Base-by-base conservation (phyloP, 2,797 vertebrate species). In the Poeciliopsis gracilis region DNA sequence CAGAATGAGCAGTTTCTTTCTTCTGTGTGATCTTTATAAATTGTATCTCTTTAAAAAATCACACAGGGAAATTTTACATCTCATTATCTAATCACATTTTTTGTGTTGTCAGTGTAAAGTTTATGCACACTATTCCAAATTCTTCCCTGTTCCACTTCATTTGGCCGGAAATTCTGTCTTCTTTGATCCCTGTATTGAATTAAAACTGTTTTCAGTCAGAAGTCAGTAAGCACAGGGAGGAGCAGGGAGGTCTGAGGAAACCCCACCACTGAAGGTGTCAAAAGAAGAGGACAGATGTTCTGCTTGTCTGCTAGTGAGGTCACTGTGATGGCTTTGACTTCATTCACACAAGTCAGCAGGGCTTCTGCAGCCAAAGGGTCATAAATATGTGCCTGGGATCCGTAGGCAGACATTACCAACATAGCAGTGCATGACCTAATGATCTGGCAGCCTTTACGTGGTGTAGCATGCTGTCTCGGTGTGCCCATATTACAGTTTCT, bases 301-400 rank as follows among this genome's bases (percentile, higher is more conserved):
- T 92, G 93, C 91, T 93, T 93, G 90, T 92, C 89, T 87, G 82
- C 75, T 72, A 87, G 85, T 95, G 92, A 95, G 91, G 92, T 94
- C 94, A 95, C 93, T 92, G 91, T 90, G 94, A 95, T 92, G 90
- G 88, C 91, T 92, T 92, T 95, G 93, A 95, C 93, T 92, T 94
- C 94, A 94, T 91, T 81, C 53, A 79, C 77, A 47, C 89, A 70
- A 93, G 90, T 94, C 93, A 94, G 93, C 93, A 92, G 89, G 89
- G 84, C 87, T 87, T 85, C 87, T 43, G 63, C 89, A 93, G 92
- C 92, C 93, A 93, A 88, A 91, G 91, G 92, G 91, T 93, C 93
- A 94, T 96, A 95, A 95, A 95, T 94, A 94, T 89, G 88, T 89
- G 91, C 77, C 88, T 89, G 90, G 90, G 91, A 91, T 92, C 61